Conservation (phyloP, 2,113 vertebrate species). For the Pomatostomus ruficeps region DNA sequence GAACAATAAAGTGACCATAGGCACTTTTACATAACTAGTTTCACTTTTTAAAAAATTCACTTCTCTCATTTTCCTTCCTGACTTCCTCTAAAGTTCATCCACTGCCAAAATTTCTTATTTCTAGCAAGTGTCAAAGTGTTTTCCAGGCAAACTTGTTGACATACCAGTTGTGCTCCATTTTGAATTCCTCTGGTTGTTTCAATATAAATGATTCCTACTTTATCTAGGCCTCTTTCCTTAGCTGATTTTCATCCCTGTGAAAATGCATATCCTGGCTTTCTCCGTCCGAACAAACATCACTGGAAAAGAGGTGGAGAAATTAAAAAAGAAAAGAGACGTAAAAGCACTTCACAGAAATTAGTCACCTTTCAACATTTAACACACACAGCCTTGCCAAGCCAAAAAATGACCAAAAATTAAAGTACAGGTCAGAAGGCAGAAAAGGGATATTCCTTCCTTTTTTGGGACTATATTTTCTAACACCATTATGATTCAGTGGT, state of each 20-base stretch:
- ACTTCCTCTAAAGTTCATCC: background rate
- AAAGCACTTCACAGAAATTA: background rate
- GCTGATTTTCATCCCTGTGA: background rate
- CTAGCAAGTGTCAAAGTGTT: background rate
- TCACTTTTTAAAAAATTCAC: background rate
- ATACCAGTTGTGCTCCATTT: background rate
- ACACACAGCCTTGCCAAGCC: background rate
- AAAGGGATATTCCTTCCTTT: background rate
- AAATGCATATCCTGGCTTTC: conserved; percentile 17
- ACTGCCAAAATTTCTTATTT: background rate
- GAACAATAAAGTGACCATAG: background rate
- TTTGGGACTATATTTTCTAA: background rate
- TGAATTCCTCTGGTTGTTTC: background rate
- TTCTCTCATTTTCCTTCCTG: background rate
- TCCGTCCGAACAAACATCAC: background rate
- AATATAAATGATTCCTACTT: background rate
- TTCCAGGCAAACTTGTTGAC: background rate
- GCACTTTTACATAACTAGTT: background rate
- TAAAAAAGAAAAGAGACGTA: background rate
- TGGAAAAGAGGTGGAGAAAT: background rate
- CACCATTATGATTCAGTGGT: background rate
- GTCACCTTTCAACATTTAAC: background rate
- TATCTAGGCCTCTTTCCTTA: background rate
- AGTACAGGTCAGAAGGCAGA: conserved; percentile 20
- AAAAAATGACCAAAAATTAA: background rate